These are phyloP conservation scores for Eilema caniola DNA, from an alignment of 2,888 invertebrate species.

Conservation along the genomic window DNA sequence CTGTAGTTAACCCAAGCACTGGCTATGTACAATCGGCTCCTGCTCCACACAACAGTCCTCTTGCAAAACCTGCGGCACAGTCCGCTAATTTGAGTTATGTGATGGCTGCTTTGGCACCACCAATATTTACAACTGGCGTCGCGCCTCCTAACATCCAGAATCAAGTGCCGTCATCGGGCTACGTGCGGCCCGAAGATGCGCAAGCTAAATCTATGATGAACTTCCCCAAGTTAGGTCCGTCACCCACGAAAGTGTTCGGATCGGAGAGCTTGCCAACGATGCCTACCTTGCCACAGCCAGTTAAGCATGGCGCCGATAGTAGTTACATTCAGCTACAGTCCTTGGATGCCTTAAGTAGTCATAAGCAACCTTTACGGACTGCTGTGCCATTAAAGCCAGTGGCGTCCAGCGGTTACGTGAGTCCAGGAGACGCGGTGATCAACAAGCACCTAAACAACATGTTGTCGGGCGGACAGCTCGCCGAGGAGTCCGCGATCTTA, in stretches of 20 bases:
- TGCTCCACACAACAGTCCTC: slow-evolving; percentile 54
- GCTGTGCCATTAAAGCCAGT: slow-evolving; percentile 70
- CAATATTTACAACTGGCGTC: slow-evolving; percentile 75
- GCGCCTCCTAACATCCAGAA: slow-evolving; percentile 57
- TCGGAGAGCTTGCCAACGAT: slow-evolving; percentile 81
- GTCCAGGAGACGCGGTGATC: slow-evolving; percentile 77
- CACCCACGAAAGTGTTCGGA: slow-evolving; percentile 70
- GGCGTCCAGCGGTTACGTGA: slow-evolving; percentile 76
- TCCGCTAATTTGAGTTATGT: slow-evolving; percentile 79
- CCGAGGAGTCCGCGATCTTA: slow-evolving; percentile 77
- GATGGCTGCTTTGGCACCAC: slow-evolving; percentile 76
- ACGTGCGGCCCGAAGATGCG: slow-evolving; percentile 75
- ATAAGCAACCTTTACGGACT: slow-evolving; percentile 70
- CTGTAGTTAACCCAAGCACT: slow-evolving; percentile 59
- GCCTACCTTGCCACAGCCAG: slow-evolving; percentile 76
- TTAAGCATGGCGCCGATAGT: slow-evolving; percentile 72
- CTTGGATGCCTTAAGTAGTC: slow-evolving; percentile 76
- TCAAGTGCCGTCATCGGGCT: slow-evolving; percentile 73
- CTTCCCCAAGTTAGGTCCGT: slow-evolving; percentile 71
- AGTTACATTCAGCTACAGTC: slow-evolving; percentile 82
- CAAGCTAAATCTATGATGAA: slow-evolving; percentile 71
- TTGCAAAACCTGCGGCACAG: slow-evolving; percentile 54
- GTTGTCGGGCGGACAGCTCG: slow-evolving; percentile 68
- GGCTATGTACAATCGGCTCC: slow-evolving; percentile 72
- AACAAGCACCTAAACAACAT: slow-evolving; percentile 81